Evolutionary conservation across 2,113 vertebrate species (phyloP).

Genomic region (Tachuris rubrigastra): DNA sequence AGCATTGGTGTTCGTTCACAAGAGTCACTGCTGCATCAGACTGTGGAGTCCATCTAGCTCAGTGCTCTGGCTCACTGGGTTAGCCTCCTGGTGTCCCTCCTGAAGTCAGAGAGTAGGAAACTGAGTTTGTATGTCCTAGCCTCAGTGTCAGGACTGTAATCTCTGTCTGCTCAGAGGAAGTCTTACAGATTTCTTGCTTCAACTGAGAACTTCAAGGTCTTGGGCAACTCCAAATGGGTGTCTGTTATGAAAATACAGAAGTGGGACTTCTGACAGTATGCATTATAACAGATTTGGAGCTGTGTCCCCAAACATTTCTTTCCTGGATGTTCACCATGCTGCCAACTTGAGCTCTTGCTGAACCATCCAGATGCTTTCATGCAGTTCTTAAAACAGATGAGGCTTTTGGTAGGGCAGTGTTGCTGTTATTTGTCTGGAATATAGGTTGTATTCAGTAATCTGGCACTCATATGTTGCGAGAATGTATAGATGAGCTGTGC

Average conservation of each 20-base stretch:
- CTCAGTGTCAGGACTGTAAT: neutral
- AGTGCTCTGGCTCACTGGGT: neutral
- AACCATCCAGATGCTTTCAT: neutral
- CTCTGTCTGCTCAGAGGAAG: neutral
- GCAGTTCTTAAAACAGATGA: neutral
- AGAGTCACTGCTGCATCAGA: neutral
- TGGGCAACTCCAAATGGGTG: neutral
- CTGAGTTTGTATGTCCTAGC: neutral
- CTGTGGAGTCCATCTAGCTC: neutral
- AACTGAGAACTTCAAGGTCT: neutral
- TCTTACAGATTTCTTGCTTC: neutral
- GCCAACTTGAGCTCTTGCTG: neutral
- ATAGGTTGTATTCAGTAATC: neutral
- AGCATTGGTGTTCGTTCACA: neutral
- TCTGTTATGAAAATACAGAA: neutral
- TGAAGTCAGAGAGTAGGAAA: neutral
- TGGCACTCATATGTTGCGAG: rapidly evolving
- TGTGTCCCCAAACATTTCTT: neutral
- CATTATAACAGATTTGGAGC: neutral
- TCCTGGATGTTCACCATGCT: neutral
- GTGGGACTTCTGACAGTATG: neutral
- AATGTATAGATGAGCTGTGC: neutral
- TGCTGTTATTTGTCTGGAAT: neutral
- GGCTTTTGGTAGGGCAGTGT: neutral
- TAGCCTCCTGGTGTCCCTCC: neutral